phyloP scores from a whole-genome alignment of 2,113 vertebrate species.

The Melanotaenia duboulayi region DNA sequence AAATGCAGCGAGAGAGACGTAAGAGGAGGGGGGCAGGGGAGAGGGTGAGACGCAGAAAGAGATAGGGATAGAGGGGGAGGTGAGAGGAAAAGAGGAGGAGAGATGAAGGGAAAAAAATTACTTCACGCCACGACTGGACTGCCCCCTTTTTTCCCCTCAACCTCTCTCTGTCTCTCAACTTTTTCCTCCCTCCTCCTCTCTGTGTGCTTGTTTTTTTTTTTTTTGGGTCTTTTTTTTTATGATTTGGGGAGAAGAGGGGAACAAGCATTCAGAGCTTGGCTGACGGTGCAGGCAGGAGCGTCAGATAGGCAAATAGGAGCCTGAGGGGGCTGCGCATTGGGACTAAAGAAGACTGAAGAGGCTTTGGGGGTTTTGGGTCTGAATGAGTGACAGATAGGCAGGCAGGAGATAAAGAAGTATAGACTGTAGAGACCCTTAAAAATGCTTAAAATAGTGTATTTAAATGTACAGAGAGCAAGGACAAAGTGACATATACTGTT shows the following conservation, averaged over 20 bases:
- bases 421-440: constrained; percentile 22
- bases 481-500: constrained; percentile 32
- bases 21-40: constrained; percentile 38
- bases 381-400: constrained; percentile 53
- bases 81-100: constrained; percentile 70
- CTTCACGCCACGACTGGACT: constrained; percentile 67
- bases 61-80: constrained; percentile 62
- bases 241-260: constrained; percentile 79
- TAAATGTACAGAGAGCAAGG: constrained; percentile 12
- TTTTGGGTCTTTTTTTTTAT: constrained; percentile 68
- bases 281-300: constrained; percentile 78
- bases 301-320: constrained; percentile 61
- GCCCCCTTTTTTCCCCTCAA: constrained; percentile 74
- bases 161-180: constrained; percentile 73
- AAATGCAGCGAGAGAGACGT: constrained; percentile 58
- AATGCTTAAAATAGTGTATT: constrained; percentile 12
- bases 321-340: constrained; percentile 52
- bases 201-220: constrained; percentile 15
- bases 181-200: constrained; percentile 56
- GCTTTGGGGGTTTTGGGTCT: constrained; percentile 45
- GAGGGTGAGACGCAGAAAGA: constrained; percentile 41
- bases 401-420: constrained; percentile 23
- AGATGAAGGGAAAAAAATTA: constrained; percentile 72
- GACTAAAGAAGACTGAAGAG: constrained; percentile 51
- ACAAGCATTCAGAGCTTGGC: constrained; percentile 75